A percentile compares a stretch with the other conserved stretches of the same genome.
Evolutionary conservation across 2,888 invertebrate genomes (phyloP).

Genomic region (Chymomyza amoena): DNA sequence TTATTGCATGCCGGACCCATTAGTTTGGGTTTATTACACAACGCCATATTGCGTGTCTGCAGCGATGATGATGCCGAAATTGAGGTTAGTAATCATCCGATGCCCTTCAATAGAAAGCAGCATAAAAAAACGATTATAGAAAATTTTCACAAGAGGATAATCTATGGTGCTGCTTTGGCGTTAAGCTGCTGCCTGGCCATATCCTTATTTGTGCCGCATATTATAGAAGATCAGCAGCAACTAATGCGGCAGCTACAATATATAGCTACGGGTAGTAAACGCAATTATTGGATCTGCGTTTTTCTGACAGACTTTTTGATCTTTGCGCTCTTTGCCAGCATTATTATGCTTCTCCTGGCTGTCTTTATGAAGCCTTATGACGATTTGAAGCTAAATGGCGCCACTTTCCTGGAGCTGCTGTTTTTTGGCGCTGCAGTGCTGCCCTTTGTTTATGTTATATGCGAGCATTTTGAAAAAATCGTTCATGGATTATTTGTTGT

Average conservation of each 20-base stretch:
- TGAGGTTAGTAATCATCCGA: constrained; percentile 10
- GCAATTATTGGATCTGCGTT: too few species aligned
- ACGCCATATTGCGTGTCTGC: constrained; percentile 6
- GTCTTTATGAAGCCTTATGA: too few species aligned
- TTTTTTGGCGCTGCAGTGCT: too few species aligned
- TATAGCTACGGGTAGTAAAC: neutral
- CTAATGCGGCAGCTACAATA: constrained; percentile 7
- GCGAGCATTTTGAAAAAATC: too few species aligned
- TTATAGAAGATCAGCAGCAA: neutral
- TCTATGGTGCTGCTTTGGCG: neutral
- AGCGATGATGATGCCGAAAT: neutral
- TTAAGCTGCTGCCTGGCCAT: neutral
- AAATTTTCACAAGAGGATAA: neutral
- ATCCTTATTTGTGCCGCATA: neutral
- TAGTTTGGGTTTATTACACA: constrained; percentile 23
- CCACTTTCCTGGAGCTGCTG: too few species aligned
- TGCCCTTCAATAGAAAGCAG: neutral
- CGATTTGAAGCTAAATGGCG: too few species aligned
- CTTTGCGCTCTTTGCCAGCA: too few species aligned
- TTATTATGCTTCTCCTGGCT: too few species aligned
- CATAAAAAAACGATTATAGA: neutral
- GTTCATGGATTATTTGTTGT: too few species aligned
- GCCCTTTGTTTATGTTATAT: too few species aligned
- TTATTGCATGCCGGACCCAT: constrained; percentile 20
- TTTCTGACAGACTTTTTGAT: too few species aligned